Evolutionary conservation across 64 coral and sea anemone genomes (phyloP).

Genomic region (Catalaphyllia jardinei): DNA sequence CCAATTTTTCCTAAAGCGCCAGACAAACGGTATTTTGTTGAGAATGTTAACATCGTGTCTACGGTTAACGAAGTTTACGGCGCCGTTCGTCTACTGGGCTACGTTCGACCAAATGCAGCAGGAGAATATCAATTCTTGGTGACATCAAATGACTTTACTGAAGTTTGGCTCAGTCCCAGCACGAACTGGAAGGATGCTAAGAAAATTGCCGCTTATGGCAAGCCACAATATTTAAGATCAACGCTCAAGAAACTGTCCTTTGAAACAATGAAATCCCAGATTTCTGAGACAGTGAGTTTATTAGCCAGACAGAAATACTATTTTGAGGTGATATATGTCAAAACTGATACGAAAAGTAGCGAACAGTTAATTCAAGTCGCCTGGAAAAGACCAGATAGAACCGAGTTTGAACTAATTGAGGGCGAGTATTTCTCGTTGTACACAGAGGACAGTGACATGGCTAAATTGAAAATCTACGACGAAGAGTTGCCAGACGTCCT

Average conservation of each 20-base stretch:
- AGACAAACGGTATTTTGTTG: neutral
- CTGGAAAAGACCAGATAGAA: constrained; percentile 26
- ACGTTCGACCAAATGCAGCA: neutral
- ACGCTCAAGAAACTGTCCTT: neutral
- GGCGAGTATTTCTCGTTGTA: neutral
- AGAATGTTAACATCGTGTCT: neutral
- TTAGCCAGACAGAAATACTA: neutral
- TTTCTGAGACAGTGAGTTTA: constrained; percentile 4
- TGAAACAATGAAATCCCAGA: constrained; percentile 12
- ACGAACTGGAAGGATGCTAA: neutral
- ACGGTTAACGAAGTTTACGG: neutral
- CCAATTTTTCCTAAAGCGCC: constrained; percentile 34
- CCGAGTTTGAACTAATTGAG: neutral
- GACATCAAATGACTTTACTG: constrained; percentile 28
- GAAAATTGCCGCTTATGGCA: constrained; percentile 3
- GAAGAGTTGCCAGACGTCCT: neutral
- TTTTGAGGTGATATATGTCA: constrained; percentile 18
- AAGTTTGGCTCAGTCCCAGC: constrained; percentile 15
- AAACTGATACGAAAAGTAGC: neutral
- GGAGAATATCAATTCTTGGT: constrained; percentile 25
- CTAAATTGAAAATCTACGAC: constrained; percentile 10
- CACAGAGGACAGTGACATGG: neutral
- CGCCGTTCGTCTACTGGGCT: neutral
- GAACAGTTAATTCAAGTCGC: constrained; percentile 29
- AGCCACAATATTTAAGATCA: neutral